phyloP scores from a whole-genome alignment of 1,140 invertebrate genomes.

The Camponotus pennsylvanicus region DNA sequence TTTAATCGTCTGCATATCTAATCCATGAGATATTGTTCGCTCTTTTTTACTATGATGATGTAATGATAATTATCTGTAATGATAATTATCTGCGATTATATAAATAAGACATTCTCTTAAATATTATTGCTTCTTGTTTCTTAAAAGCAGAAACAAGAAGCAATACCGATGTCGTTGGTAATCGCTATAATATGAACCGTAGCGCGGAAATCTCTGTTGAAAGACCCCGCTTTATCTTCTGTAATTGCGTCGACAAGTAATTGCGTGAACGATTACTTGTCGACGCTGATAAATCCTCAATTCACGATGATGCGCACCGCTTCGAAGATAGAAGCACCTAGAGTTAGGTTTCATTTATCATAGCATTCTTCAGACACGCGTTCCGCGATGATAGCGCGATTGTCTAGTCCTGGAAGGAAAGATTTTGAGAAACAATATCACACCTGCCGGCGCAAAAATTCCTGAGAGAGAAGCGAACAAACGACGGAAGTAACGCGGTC shows the following conservation, averaged over 20 bases:
- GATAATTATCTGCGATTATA: constrained; percentile 48
- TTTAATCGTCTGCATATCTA: not conserved
- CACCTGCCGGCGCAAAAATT: constrained; percentile 43
- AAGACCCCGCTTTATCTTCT: constrained; percentile 20
- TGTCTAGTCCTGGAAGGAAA: not conserved
- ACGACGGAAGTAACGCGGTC: constrained; percentile 50
- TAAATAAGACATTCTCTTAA: constrained; percentile 49
- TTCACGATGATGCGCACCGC: not conserved
- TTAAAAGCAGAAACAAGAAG: constrained; percentile 31
- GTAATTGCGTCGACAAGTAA: constrained; percentile 10
- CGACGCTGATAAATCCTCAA: constrained; percentile 25
- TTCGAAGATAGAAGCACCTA: not conserved
- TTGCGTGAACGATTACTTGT: constrained; percentile 15
- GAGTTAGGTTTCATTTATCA: not conserved
- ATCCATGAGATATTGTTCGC: not conserved
- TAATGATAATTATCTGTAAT: constrained; percentile 12
- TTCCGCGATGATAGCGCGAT: not conserved
- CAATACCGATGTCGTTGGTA: constrained; percentile 28
- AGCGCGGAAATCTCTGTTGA: constrained; percentile 7
- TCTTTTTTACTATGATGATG: constrained; percentile 13
- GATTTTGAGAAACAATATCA: constrained; percentile 34
- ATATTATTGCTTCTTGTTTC: too few species aligned
- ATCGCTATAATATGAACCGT: constrained; percentile 58
- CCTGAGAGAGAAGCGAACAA: constrained; percentile 51
- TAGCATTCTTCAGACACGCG: too few species aligned